Evolutionary conservation across 1,140 invertebrate species (phyloP).

Genomic region (Rhysida immarginata): DNA sequence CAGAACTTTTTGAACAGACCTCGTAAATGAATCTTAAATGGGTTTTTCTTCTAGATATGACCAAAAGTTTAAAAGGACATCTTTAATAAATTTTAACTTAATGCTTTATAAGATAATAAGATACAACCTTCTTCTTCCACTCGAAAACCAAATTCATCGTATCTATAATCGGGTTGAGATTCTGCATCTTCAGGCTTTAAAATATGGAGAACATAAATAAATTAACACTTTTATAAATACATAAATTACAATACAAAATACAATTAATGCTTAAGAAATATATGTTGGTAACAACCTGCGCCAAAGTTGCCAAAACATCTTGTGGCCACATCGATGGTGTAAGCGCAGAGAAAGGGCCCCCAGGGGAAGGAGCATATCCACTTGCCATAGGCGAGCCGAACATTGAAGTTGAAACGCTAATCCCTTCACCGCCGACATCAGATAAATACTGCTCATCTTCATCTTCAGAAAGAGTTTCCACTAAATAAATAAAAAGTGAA

Average conservation of each 20-base stretch:
- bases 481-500: constrained; percentile 27
- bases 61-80: no score
- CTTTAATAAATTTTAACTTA: no score
- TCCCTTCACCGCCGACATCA: constrained; percentile 25
- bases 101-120: no score
- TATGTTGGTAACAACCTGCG: not conserved
- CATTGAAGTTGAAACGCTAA: constrained; percentile 36
- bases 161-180: constrained; percentile 43
- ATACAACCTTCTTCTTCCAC: constrained; percentile 78
- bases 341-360: constrained; percentile 58
- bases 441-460: constrained; percentile 46
- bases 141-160: constrained; percentile 97
- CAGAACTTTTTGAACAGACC: no score
- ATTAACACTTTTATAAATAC: not conserved
- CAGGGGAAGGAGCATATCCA: constrained; percentile 45
- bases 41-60: no score
- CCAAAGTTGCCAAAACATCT: constrained; percentile 68
- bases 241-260: no score
- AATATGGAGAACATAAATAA: not conserved
- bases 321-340: constrained; percentile 95
- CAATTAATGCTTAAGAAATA: not conserved
- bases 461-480: constrained; percentile 64
- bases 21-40: no score
- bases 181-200: constrained; percentile 31
- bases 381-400: not conserved